Conservation (phyloP, 2,888 invertebrate species). For the Lasioglossum vierecki region DNA sequence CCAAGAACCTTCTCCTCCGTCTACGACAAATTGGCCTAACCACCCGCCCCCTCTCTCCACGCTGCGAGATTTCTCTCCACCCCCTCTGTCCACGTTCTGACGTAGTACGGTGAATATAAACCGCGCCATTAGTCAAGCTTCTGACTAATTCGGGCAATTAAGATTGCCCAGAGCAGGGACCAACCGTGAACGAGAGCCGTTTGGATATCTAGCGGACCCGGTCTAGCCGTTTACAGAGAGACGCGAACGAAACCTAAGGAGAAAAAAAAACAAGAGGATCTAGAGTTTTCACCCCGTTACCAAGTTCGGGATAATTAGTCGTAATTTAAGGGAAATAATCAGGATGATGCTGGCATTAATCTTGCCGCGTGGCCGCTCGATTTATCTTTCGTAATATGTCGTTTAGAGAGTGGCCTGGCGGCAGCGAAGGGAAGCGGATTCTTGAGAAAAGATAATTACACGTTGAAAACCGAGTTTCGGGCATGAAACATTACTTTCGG, state of each 20-base stretch:
- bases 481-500: neutral
- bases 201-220: conserved; percentile 23
- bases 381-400: conserved; percentile 33
- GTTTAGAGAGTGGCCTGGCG: neutral
- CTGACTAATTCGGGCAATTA: conserved; percentile 78
- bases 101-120: conserved; percentile 65
- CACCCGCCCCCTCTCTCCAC: conserved; percentile 34
- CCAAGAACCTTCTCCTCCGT: conserved; percentile 64
- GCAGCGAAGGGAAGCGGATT: neutral
- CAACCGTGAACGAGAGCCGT: conserved; percentile 29
- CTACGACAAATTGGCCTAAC: conserved; percentile 68
- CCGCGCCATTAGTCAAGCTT: conserved; percentile 75
- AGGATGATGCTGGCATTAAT: conserved; percentile 41
- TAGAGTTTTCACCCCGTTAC: conserved; percentile 22
- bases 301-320: conserved; percentile 42
- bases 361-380: conserved; percentile 33
- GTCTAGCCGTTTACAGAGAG: conserved; percentile 7
- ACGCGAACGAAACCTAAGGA: neutral
- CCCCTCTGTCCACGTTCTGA: conserved; percentile 41
- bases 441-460: conserved; percentile 9
- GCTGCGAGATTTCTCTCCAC: conserved; percentile 28
- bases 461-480: conserved; percentile 6
- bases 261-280: conserved; percentile 6
- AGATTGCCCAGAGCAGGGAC: conserved; percentile 61
- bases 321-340: conserved; percentile 48